A percentile compares a stretch with the other conserved stretches of the same genome.
phyloP scores from a whole-genome alignment of 2,113 vertebrate species.

The Aegotheles bennettii region DNA sequence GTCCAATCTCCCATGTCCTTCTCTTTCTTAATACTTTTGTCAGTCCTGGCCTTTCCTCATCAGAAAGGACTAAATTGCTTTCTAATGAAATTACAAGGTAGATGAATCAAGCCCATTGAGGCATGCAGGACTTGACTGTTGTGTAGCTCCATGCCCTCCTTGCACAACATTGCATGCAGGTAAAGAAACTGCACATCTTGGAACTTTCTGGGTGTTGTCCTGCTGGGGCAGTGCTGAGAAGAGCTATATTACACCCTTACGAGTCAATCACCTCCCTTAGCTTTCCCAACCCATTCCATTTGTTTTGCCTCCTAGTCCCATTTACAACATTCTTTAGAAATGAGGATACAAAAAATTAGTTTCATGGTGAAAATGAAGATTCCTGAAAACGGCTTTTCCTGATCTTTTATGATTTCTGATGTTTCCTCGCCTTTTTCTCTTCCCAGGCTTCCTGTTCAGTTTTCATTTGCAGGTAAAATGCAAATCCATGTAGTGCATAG shows the following conservation, averaged over 20 bases:
- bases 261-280: neutral
- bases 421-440: neutral
- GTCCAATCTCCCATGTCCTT: neutral
- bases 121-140: neutral
- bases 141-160: neutral
- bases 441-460: neutral
- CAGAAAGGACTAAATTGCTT: neutral
- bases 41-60: neutral
- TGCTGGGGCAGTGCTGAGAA: neutral
- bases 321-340: neutral
- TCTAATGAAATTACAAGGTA: neutral
- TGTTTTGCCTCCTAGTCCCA: neutral
- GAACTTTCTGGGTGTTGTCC: neutral
- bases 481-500: neutral
- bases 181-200: neutral
- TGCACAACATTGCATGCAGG: neutral
- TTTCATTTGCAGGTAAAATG: neutral
- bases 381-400: neutral
- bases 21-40: neutral
- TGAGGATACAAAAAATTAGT: neutral
- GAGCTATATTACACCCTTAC: neutral
- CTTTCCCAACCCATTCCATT: neutral
- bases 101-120: neutral
- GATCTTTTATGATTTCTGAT: neutral
- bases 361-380: neutral